Conservation (phyloP, 2,113 vertebrate genomes). For the Cinclus cinclus region DNA sequence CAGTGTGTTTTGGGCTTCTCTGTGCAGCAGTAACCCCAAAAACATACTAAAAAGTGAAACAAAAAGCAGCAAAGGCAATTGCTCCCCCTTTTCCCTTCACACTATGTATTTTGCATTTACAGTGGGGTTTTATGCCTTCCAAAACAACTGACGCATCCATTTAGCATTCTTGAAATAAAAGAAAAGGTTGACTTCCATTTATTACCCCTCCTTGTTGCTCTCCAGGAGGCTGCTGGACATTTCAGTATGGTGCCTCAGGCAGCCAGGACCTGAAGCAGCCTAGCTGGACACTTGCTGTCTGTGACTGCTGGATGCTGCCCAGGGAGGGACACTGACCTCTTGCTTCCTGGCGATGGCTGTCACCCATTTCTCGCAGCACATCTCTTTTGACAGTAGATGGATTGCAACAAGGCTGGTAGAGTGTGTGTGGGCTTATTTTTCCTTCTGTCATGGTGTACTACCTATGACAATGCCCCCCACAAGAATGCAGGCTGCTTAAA, state of each 20-base stretch:
- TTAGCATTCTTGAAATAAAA: not conserved
- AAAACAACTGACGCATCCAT: not conserved
- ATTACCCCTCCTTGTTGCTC: not conserved
- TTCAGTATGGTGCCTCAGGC: not conserved
- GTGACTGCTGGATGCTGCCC: not conserved
- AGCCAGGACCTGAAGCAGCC: not conserved
- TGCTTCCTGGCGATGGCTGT: not conserved
- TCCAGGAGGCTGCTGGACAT: not conserved
- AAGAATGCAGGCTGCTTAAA: not conserved
- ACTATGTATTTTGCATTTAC: not conserved
- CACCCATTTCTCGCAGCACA: rapidly evolving
- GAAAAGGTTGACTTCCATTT: not conserved
- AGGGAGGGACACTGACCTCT: not conserved
- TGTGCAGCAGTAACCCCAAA: not conserved
- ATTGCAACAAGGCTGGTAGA: not conserved
- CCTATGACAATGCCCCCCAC: not conserved
- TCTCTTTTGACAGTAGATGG: not conserved
- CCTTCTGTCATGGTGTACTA: rapidly evolving
- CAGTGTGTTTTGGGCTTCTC: not conserved
- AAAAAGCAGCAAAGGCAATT: not conserved
- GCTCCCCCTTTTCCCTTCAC: not conserved
- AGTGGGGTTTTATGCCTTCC: not conserved
- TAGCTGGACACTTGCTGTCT: not conserved
- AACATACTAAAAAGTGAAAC: not conserved
- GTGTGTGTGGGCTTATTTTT: not conserved